These are phyloP conservation scores for Petaurus breviceps DNA, from an alignment of 2,113 vertebrate species.

Conservation along the genomic window DNA sequence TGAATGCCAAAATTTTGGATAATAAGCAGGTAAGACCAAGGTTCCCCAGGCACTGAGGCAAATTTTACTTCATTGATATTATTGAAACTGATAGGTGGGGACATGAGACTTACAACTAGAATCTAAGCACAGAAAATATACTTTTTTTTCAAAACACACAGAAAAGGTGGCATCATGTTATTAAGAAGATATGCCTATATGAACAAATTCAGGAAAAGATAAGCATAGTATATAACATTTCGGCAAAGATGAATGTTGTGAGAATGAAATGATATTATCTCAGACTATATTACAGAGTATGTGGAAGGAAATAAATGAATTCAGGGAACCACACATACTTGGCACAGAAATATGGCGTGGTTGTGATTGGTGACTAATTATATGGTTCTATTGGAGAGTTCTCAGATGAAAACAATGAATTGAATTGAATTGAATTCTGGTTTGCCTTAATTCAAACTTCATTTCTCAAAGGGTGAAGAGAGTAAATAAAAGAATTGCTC, in stretches of 20 bases:
- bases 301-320: not conserved
- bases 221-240: too few relatives aligned
- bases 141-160: not conserved
- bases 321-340: not conserved
- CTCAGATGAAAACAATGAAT: not conserved
- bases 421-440: not conserved
- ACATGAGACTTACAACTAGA: not conserved
- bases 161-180: not conserved
- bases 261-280: too few relatives aligned
- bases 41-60: too few relatives aligned
- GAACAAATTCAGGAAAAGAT: too few relatives aligned
- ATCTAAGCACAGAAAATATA: not conserved
- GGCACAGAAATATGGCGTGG: not conserved
- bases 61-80: not conserved
- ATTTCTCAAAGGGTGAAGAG: not conserved
- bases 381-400: not conserved
- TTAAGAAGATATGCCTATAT: not conserved
- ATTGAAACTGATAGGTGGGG: not conserved
- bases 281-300: too few relatives aligned
- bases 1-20: not conserved
- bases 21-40: not conserved
- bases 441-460: not conserved
- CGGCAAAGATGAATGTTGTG: too few relatives aligned
- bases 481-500: not conserved
- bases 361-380: not conserved